Evolutionary conservation across 2,888 invertebrate species (phyloP).

Genomic region (Parnassius glacialis): DNA sequence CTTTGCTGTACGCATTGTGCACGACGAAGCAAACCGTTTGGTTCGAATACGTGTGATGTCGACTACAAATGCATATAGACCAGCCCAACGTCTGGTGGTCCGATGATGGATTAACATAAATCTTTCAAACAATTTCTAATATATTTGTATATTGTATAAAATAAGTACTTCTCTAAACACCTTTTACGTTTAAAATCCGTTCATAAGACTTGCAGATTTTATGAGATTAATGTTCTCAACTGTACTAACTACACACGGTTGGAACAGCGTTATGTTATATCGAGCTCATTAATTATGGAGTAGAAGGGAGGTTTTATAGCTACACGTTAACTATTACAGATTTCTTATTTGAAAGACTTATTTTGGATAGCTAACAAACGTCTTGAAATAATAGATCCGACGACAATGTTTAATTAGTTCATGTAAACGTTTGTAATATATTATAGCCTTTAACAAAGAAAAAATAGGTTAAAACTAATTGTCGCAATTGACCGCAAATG

Average conservation of each 20-base stretch:
- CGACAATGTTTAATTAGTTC: too few species aligned
- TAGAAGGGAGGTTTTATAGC: constrained; percentile 23
- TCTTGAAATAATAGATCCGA: too few species aligned
- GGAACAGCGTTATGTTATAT: constrained; percentile 26
- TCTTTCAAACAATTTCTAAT: not conserved
- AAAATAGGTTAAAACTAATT: too few species aligned
- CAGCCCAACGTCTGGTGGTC: too few species aligned
- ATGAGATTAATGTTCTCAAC: constrained; percentile 12
- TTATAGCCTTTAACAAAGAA: too few species aligned
- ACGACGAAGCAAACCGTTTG: too few species aligned
- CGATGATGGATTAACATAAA: too few species aligned
- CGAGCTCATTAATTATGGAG: constrained; percentile 28
- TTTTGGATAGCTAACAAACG: not conserved
- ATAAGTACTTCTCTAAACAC: not conserved
- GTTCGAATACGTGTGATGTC: too few species aligned
- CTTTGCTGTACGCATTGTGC: too few species aligned
- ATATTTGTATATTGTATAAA: not conserved
- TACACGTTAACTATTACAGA: constrained; percentile 9
- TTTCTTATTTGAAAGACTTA: constrained; percentile 8
- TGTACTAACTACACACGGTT: constrained; percentile 22
- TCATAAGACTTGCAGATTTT: not conserved
- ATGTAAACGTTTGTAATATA: too few species aligned
- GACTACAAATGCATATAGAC: too few species aligned
- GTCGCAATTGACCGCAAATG: too few species aligned
- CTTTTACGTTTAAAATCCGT: not conserved